These are phyloP conservation scores for Huso huso DNA, from an alignment of 2,797 vertebrate genomes.

Conservation along the genomic window DNA sequence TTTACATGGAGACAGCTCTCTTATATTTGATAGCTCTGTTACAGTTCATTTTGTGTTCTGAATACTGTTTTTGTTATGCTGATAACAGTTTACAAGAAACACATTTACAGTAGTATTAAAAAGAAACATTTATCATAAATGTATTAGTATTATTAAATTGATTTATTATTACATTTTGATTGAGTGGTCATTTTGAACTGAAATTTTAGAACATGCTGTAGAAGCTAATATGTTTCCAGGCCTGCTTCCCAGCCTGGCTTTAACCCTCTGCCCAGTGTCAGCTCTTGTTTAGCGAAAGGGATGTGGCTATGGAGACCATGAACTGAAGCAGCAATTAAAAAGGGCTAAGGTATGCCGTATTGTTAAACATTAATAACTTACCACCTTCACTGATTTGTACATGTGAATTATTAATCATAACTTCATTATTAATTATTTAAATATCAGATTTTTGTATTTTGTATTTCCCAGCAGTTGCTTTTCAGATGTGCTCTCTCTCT, in stretches of 20 bases:
- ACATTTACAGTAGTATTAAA: too few species aligned
- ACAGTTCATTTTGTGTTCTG: too few species aligned
- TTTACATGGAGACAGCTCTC: too few species aligned
- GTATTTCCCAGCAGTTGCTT: slow-evolving; percentile 21
- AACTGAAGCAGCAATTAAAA: background rate
- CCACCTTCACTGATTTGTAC: slow-evolving; percentile 57
- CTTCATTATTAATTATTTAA: slow-evolving; percentile 64
- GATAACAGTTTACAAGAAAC: too few species aligned
- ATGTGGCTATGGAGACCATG: background rate
- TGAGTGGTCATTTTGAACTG: too few species aligned
- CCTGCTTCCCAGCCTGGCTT: background rate
- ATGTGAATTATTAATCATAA: slow-evolving; percentile 63
- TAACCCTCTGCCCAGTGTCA: background rate
- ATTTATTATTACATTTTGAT: too few species aligned
- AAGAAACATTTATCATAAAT: too few species aligned
- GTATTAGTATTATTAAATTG: too few species aligned
- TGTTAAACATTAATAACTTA: slow-evolving; percentile 56
- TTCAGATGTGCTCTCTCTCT: slow-evolving; percentile 24
- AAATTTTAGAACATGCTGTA: too few species aligned
- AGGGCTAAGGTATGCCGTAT: slow-evolving; percentile 31
- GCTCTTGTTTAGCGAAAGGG: background rate
- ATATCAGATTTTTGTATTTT: slow-evolving; percentile 32
- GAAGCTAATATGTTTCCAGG: too few species aligned
- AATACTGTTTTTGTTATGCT: too few species aligned
- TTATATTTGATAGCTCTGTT: too few species aligned